Base-by-base conservation (phyloP, 2,797 vertebrate species). In the Chrosomus eos region DNA sequence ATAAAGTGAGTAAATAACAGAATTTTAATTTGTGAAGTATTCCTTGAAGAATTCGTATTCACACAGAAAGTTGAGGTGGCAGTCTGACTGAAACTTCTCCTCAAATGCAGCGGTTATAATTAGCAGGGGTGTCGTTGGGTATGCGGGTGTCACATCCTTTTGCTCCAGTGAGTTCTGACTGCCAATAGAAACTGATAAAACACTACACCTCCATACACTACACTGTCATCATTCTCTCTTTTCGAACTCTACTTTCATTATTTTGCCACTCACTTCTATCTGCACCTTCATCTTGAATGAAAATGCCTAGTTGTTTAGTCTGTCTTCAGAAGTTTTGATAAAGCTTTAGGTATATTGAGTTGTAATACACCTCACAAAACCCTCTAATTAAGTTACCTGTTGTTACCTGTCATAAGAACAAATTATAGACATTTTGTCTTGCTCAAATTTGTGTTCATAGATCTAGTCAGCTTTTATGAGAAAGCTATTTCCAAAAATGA, bases 151-250 rank as follows among this genome's bases (percentile, higher is more conserved):
- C 53, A 51, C 75, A 70, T 76, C 62, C 85, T 87, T 84, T 78
- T 73, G 67, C 60, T 55, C 53, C 40, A 70, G 31, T 40, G 55
- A 74, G 33, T 43, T 81, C 67, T 80, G 53, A 80, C 75, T 80
- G 40, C 82, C 84, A 84, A 87, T 81, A 86, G 38, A 28, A 88
- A 85, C 81, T 82, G 85, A 84, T 85, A 84, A 71, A 88, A 88
- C 62, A 80, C 76, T 76, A 67, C 33, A 87, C 67, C 43, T 82
- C 36, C 68, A 81, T 19, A 45, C 13, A 51, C 33, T 55, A 19
- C 66, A 55, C 3, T 33, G 62, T 70, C 76, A 48, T 62, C 38
- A 64, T 79, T 79, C 26, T 36, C 31, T 62, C 7, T 21, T 68
- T 55, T 4, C 43, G 7, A 64, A 23, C 38, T 72, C 51, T 72